A percentile compares a stretch with the other conserved stretches of the same genome.
These are phyloP conservation scores for Nephotettix cincticeps DNA, from an alignment of 1,140 invertebrate genomes.

Conservation along the genomic window DNA sequence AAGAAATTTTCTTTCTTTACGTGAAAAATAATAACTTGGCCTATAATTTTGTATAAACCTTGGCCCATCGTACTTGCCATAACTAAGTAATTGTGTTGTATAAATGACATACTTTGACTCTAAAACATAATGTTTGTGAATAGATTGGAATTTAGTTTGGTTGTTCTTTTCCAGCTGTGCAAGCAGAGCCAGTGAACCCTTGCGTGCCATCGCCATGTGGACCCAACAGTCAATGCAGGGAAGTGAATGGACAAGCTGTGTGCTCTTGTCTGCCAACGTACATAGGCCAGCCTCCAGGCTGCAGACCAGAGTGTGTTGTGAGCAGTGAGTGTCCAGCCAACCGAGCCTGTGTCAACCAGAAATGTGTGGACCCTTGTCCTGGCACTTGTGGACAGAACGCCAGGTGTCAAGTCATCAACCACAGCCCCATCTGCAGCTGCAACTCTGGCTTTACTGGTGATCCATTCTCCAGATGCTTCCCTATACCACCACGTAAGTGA, in stretches of 20 bases:
- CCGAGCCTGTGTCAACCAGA: conserved; percentile 73
- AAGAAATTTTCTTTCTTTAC: too few species aligned
- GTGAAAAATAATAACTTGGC: too few species aligned
- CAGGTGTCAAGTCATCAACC: conserved; percentile 65
- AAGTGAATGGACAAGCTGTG: conserved; percentile 65
- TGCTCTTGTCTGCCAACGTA: conserved; percentile 71
- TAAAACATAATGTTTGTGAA: too few species aligned
- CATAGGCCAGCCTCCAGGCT: conserved; percentile 70
- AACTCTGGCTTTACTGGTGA: conserved; percentile 59
- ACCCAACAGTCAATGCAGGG: conserved; percentile 72
- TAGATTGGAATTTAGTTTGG: too few species aligned
- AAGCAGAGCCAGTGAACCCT: conserved; percentile 49
- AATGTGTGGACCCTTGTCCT: conserved; percentile 76
- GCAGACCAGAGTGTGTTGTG: conserved; percentile 72
- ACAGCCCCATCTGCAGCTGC: conserved; percentile 66
- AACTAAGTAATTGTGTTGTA: too few species aligned
- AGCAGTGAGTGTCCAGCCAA: conserved; percentile 70
- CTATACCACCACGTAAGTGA: conserved; percentile 45
- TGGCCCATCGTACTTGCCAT: too few species aligned
- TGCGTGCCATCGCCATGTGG: conserved; percentile 72
- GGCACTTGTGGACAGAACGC: conserved; percentile 73
- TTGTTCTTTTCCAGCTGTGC: conserved; percentile 37
- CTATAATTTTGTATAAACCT: too few species aligned
- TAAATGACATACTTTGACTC: too few species aligned
- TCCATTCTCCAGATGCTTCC: conserved; percentile 62